Evolutionary conservation across 2,888 invertebrate species (phyloP), one percentile per base, ranked within the genome.

Genomic region (Chrysolina americana): DNA sequence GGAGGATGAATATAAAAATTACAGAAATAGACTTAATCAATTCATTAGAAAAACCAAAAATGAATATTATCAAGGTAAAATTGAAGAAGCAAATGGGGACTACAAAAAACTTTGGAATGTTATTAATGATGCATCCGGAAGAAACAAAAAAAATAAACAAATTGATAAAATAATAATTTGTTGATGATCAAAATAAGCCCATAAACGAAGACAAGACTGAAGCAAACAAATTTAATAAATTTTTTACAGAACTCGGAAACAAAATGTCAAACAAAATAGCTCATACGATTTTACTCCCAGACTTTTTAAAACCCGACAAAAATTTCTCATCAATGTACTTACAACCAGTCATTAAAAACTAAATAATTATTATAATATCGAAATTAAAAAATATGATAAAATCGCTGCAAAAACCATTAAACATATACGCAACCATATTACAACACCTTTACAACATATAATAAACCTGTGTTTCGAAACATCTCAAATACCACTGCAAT

Each of bases 21-120:
- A 64, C 44, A 64, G 64, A 44, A 64, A 64, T 64, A 64, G 44
- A 64, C n/a, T n/a, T n/a, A 44, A 41, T 11, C 19, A 44, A 50
- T 50, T 50, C 6, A 50, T 50, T 44, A 50, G 50, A 50, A 50
- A 50, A 50, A 50, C 50, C 2, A 50, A 15, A 50, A 50, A 1
- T n/a, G n/a, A n/a, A n/a, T n/a, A n/a, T n/a, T n/a, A n/a, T n/a
- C n/a, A n/a, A n/a, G n/a, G n/a, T n/a, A 50, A 50, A 50, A 50
- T 50, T 44, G 44, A 41, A 44, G 17, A 64, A 21, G 44, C 41
- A 64, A 41, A 64, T 19, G 41, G 44, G 44, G 44, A 64, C 50
- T 44, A 64, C 36, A 13, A 41, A n/a, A 44, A 44, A 41, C 44
- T 28, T 17, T 28, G n/a, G 63, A 63, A 63, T 36, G n/a, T 41